Evolutionary conservation across 2,113 vertebrate genomes (phyloP).

Genomic region (chimpanzee (Pan troglodytes)): NHGRI_mPanTro3-v2.1_pri NC_072412.2:38544001-38544500

Average conservation of each 20-base stretch:
- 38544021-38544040: not conserved
- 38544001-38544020: not conserved
- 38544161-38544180: not conserved
- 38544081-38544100: not conserved
- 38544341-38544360: not conserved
- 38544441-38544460: not conserved
- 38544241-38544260: not conserved
- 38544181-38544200: not conserved
- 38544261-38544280: not conserved
- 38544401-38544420: not conserved
- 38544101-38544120: not conserved
- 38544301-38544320: not conserved
- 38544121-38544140: not conserved
- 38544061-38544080: not conserved
- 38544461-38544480: not conserved
- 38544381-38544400: not conserved
- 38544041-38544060: not conserved
- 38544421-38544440: not conserved
- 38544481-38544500: not conserved
- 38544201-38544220: not conserved
- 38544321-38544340: not conserved
- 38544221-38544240: not conserved
- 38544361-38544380: not conserved
- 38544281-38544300: not conserved
- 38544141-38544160: not conserved